These are phyloP conservation scores for Bombus fervidus DNA, from an alignment of 1,140 invertebrate genomes.

Conservation along the genomic window DNA sequence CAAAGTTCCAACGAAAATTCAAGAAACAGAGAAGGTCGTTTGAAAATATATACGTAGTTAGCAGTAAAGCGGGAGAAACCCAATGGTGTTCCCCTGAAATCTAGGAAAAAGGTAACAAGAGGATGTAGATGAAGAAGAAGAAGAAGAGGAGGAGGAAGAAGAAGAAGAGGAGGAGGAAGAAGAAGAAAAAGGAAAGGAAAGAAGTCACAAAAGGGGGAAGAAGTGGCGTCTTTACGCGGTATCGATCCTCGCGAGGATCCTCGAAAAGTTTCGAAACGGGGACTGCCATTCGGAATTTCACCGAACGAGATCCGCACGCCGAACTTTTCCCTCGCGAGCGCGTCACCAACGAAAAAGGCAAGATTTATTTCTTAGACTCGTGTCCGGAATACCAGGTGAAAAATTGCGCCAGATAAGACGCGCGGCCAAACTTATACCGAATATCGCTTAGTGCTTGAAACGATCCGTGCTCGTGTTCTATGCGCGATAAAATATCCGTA, in stretches of 20 bases:
- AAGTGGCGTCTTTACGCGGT: not conserved
- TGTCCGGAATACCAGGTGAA: constrained; percentile 10
- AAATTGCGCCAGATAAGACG: constrained; percentile 8
- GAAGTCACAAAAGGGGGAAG: too few species aligned
- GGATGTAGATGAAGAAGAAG: too few species aligned
- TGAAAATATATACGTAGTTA: not conserved
- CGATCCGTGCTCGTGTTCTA: not conserved
- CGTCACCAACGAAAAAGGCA: not conserved
- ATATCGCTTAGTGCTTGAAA: not conserved
- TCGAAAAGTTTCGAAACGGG: constrained; percentile 33
- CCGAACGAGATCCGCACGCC: constrained; percentile 18
- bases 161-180: too few species aligned
- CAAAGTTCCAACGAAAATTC: not conserved
- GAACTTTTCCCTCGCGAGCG: constrained; percentile 40
- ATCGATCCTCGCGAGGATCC: constrained; percentile 19
- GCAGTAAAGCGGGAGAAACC: not conserved
- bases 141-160: too few species aligned
- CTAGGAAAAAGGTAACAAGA: not conserved
- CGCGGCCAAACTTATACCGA: not conserved
- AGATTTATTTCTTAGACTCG: constrained; percentile 47
- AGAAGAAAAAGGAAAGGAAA: too few species aligned
- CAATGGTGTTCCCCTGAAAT: not conserved
- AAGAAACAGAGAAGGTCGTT: not conserved
- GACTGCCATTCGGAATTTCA: constrained; percentile 36
- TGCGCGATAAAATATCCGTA: too few species aligned